These are phyloP conservation scores for Harpagus bidentatus DNA, from an alignment of 2,113 vertebrate genomes.

Conservation along the genomic window DNA sequence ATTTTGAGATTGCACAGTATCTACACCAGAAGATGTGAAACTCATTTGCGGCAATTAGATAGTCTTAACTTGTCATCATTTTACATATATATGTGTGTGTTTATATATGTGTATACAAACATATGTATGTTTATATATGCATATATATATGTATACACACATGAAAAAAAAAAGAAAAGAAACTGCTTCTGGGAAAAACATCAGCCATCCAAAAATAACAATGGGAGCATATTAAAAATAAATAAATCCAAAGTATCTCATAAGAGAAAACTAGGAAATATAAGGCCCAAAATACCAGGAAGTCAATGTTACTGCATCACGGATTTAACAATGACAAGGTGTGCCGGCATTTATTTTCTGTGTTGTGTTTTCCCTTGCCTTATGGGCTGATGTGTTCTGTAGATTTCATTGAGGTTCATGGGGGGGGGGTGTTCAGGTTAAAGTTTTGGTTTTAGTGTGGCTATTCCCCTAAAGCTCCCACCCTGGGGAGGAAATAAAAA, in stretches of 20 bases:
- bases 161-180: conserved; percentile 24
- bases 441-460: conserved; percentile 53
- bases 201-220: conserved; percentile 75
- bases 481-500: conserved; percentile 50
- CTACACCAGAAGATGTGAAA: conserved; percentile 85
- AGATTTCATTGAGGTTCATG: conserved; percentile 54
- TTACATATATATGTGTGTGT: neutral
- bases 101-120: neutral
- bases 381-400: conserved; percentile 66
- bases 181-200: conserved; percentile 61
- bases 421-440: neutral
- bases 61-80: conserved; percentile 69
- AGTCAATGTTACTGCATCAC: conserved; percentile 25
- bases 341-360: conserved; percentile 59
- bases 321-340: conserved; percentile 37
- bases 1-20: conserved; percentile 90
- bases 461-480: conserved; percentile 36
- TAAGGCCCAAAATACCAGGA: conserved; percentile 53
- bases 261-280: conserved; percentile 61
- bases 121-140: neutral
- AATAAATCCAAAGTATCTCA: conserved; percentile 61
- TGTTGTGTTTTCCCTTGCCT: conserved; percentile 71
- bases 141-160: neutral
- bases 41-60: conserved; percentile 57
- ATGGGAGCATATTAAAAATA: conserved; percentile 50